phyloP scores from a whole-genome alignment of 2,113 vertebrate genomes.

The Etheostoma cragini region DNA sequence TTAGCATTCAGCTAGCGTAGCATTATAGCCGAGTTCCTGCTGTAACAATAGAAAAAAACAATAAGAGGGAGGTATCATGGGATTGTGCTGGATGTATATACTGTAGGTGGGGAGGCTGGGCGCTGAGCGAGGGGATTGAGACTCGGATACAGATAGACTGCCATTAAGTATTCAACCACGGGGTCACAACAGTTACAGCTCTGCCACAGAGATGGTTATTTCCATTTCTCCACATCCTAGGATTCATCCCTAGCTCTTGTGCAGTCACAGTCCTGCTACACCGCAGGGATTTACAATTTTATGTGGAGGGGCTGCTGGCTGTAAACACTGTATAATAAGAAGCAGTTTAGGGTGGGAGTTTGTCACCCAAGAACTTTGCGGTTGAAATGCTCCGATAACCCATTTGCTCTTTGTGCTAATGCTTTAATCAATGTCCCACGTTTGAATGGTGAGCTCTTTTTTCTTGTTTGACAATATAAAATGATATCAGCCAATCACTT shows the following conservation, averaged over 20 bases:
- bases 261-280: conserved; percentile 62
- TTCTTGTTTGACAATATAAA: neutral
- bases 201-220: conserved; percentile 57
- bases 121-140: conserved; percentile 42
- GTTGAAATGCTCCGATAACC: conserved; percentile 29
- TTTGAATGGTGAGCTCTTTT: conserved; percentile 14
- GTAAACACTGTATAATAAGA: conserved; percentile 42
- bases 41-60: conserved; percentile 72
- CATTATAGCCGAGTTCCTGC: conserved; percentile 49
- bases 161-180: conserved; percentile 71
- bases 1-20: conserved; percentile 77
- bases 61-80: conserved; percentile 74
- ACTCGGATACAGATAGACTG: conserved; percentile 54
- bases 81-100: conserved; percentile 67
- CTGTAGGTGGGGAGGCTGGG: neutral
- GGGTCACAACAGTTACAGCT: conserved; percentile 65
- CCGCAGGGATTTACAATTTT: conserved; percentile 49
- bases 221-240: conserved; percentile 64
- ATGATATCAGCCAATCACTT: conserved; percentile 6
- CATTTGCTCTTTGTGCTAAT: conserved; percentile 2
- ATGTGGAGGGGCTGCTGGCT: conserved; percentile 50
- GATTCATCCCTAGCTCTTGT: conserved; percentile 72
- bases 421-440: conserved; percentile 10
- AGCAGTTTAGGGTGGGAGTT: conserved; percentile 51
- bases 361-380: conserved; percentile 46